Base-by-base conservation (phyloP, 2,888 invertebrate species). In the Mellilla xanthometata region DNA sequence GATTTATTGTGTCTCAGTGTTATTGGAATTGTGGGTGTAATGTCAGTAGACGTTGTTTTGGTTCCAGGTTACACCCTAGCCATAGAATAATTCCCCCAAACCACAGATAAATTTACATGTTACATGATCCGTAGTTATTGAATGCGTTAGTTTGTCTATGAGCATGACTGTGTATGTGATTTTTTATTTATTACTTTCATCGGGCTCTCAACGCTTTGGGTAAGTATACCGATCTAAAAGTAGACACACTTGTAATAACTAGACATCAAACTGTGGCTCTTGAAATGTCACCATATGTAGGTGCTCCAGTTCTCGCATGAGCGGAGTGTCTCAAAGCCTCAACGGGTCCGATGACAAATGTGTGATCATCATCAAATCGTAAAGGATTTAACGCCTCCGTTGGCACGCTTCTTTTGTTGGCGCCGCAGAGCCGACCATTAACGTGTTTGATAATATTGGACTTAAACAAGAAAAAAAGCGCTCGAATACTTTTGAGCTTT, bases 301-400 rank as follows among this genome's bases (percentile, higher is more conserved):
- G 58, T 66, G 64, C 62, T 60, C 48, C 44, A 57, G 59, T 68
- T 66, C 53, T 68, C 74, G 76, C 81, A 72, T 76, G 72, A 60
- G 56, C 63, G 69, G 60, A 64, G 52, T 67, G 68, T 60, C 63
- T 59, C 57, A 55, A 73, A 74, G 68, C 71, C 68, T 31, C 29
- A 13, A 9, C 13, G 32, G 22, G 23, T 5, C 72, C 78, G 76
- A 76, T 81, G 87, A 87, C 86, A 86, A 85, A 83, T 80, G 77
- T 79, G 79, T 73, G 77, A 83, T 79, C 76, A 81, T 82, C 85
- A 80, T 82, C 78, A 81, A 85, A 85, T 88, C 84, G 87, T 86
- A 82, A 88, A 85, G 90, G 90, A 90, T 90, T 90, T 90, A 88
- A 90, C 90, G 90, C 89, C 85, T 89, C 83, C 71, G 82, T 88